Evolutionary conservation across 2,113 vertebrate genomes (phyloP).

Genomic region (Protobothrops flavoviridis): DNA sequence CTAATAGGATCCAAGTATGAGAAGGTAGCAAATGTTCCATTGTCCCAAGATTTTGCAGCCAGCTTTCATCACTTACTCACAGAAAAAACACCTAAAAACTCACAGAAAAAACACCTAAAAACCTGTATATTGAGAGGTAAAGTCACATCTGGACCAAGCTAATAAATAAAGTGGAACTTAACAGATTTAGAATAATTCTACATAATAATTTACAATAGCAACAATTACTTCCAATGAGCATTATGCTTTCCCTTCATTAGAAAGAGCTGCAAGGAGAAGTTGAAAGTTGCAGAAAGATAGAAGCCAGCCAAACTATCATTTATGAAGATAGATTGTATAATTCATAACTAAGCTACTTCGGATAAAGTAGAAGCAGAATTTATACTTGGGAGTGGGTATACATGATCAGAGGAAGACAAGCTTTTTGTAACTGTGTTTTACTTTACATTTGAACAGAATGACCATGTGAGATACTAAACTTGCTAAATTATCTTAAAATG

Average conservation of each 20-base stretch:
- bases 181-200: background rate
- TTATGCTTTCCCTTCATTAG: background rate
- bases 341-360: background rate
- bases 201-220: background rate
- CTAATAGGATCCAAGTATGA: constrained; percentile 88
- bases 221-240: background rate
- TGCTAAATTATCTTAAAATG: background rate
- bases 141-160: background rate
- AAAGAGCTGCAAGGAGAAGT: background rate
- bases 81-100: background rate
- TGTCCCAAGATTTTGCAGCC: background rate
- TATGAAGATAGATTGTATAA: background rate
- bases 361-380: background rate
- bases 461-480: background rate
- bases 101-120: background rate
- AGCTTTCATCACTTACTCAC: background rate
- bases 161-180: background rate
- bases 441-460: background rate
- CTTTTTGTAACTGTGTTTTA: background rate
- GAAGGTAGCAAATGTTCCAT: constrained; percentile 74
- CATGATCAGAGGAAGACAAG: background rate
- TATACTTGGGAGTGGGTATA: background rate
- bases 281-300: background rate
- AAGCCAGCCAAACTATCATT: background rate
- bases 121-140: background rate